Evolutionary conservation across 1,140 invertebrate species (phyloP), one percentile per base, ranked within the genome.

Genomic region (Drosophila sulfurigaster): DNA sequence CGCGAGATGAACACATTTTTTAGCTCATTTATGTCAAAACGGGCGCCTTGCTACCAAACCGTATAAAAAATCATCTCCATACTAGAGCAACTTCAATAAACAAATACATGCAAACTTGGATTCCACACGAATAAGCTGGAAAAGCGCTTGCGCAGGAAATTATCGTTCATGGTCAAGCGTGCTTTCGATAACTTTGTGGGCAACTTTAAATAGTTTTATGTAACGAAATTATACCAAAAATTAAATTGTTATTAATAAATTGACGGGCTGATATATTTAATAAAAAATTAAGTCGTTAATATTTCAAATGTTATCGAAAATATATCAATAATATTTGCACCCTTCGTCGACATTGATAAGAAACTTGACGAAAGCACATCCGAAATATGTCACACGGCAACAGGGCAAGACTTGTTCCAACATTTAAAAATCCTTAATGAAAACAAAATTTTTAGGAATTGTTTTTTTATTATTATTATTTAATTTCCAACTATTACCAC

Each of bases 401-500:
- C 7, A 38, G 7, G 35, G 8, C 35, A 38, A 38, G 8, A 38
- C 7, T 38, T 38, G 7, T 8, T 8, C 35, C 35, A 25, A 38
- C 35, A 11, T 38, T 38, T 3, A 38, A 38, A 38, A 38, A 8
- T 8, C 35, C 1, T 10, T 10, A 38, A 38, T 3, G 35, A 38
- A 38, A 38, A 38, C 35, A 38, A 1, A 1, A 38, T 1, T 38
- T 38, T 38, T 7, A 11, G 35, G 7, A 38, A 38, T 10, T 35
- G 32, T 8, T 38, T 10, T 10, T 38, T 38, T 32, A 30, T 30
- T n/a, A n/a, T n/a, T n/a, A n/a, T 41, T 41, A 25, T 57, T 46
- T 16, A 94, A 81, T 94, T 94, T 78, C 93, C 93, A 68, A 94
- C 93, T 93, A 68, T 30, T 6, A 32, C 7, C 32, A 32, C 32